Evolutionary conservation across 2,797 vertebrate genomes (phyloP), one percentile per base, ranked within the genome.

Genomic region (Odontamblyopus lacepedii): DNA sequence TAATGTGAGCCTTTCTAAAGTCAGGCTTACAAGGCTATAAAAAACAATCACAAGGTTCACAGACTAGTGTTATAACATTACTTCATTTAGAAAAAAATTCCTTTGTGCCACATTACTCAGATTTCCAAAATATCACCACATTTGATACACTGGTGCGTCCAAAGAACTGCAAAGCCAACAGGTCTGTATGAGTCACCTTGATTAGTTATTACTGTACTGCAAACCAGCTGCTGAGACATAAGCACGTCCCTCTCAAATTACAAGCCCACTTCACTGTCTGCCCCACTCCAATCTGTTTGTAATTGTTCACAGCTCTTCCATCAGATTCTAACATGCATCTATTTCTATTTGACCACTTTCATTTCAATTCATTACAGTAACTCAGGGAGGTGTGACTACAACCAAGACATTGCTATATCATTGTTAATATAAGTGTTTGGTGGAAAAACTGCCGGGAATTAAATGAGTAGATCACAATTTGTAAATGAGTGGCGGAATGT

Each of bases 151-250:
- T 23, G 19, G 13, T 13, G 23, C 57, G 30, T 16, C 29, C 15
- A 60, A 27, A 60, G 29, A 26, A 30, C 30, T 29, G 12, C 6
- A 27, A 30, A 60, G 60, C 16, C 16, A 19, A 38, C 60, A 62
- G 29, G 60, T 60, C 8, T 60, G 29, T 18, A 60, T 60, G 32
- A 62, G 29, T 62, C 29, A 62, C 32, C 16, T 38, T 62, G 35
- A 62, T 30, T 19, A 30, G 35, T 62, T 62, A n/a, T 62, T 62
- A 35, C n/a, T 62, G 60, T 62, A n/a, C 11, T 62, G 32, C 9
- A 19, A 62, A 32, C 16, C 35, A 38, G 60, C 60, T 38, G 18
- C 60, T 62, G 18, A 18, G 29, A 62, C 18, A 32, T 7, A 18
- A 32, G 59, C 32, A 19, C 32, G 4, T 6, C 12, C 41, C 6